Evolutionary conservation across 1,140 invertebrate genomes (phyloP).

Genomic region (Lethocerus indicus): DNA sequence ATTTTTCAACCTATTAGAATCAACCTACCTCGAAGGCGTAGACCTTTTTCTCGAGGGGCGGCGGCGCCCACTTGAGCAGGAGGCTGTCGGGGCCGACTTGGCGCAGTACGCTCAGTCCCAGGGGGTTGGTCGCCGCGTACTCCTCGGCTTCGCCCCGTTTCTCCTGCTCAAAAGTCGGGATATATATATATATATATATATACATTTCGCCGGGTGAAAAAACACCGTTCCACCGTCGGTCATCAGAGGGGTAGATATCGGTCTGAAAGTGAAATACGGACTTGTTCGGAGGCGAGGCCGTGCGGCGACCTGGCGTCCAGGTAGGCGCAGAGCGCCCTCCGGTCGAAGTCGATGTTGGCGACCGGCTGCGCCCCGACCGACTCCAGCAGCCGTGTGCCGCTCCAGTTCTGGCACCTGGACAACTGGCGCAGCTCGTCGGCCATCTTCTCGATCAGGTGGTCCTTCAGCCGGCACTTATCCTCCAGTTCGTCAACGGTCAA

Average conservation of each 20-base stretch:
- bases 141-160: slow-evolving; percentile 1
- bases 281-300: background rate
- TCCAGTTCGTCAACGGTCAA: slow-evolving; percentile 10
- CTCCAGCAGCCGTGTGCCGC: background rate
- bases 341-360: slow-evolving; percentile 11
- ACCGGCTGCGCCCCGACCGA: background rate
- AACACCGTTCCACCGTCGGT: no score
- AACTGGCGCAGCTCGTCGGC: slow-evolving; percentile 13
- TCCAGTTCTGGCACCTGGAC: slow-evolving; percentile 1
- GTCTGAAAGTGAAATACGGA: no score
- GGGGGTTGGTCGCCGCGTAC: slow-evolving; percentile 13
- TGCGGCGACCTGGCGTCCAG: slow-evolving; percentile 1
- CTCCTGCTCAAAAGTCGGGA: background rate
- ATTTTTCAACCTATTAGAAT: no score
- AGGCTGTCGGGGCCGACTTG: slow-evolving; percentile 17
- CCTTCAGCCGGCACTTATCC: slow-evolving; percentile 13
- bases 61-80: slow-evolving; percentile 15
- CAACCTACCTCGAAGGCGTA: slow-evolving; percentile 6
- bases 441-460: slow-evolving; percentile 12
- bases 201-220: no score
- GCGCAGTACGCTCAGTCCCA: slow-evolving; percentile 14
- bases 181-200: no score
- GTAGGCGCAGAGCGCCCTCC: slow-evolving; percentile 11
- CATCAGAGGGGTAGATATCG: no score
- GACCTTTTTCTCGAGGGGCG: slow-evolving; percentile 2